Conservation (phyloP, 2,113 vertebrate species). For the Lontra canadensis region DNA sequence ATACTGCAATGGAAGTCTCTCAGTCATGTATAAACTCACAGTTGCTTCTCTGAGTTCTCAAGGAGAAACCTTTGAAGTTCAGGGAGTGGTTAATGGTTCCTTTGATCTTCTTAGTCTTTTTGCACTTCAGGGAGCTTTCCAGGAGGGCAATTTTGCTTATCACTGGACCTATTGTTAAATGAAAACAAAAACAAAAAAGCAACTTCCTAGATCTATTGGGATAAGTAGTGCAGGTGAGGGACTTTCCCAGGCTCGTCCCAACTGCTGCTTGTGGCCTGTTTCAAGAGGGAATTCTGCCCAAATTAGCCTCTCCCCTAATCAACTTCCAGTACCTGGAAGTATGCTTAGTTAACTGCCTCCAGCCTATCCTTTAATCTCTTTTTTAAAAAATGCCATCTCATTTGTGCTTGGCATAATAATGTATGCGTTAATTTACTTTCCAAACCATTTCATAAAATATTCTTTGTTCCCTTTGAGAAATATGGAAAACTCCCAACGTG, state of each 20-base stretch:
- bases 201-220: constrained; percentile 60
- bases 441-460: not conserved
- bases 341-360: not conserved
- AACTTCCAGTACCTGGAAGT: not conserved
- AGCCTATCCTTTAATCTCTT: not conserved
- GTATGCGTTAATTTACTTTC: not conserved
- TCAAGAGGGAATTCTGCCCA: not conserved
- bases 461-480: not conserved
- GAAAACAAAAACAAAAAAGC: constrained; percentile 68
- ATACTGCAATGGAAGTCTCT: not conserved
- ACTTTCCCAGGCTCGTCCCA: constrained; percentile 23
- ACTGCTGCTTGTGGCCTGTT: not conserved
- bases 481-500: not conserved
- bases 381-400: not conserved
- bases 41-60: constrained; percentile 48
- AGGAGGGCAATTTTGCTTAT: constrained; percentile 68
- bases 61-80: constrained; percentile 74
- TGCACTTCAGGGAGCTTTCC: constrained; percentile 74
- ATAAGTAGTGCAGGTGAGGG: constrained; percentile 54
- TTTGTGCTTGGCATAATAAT: not conserved
- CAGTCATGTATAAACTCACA: not conserved
- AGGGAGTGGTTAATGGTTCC: constrained; percentile 62
- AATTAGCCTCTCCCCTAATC: not conserved
- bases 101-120: constrained; percentile 75
- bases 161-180: constrained; percentile 74